A percentile compares a stretch with the other conserved stretches of the same genome.
Conservation (phyloP, 2,113 vertebrate genomes). For the Anser brachyrhynchus region DNA sequence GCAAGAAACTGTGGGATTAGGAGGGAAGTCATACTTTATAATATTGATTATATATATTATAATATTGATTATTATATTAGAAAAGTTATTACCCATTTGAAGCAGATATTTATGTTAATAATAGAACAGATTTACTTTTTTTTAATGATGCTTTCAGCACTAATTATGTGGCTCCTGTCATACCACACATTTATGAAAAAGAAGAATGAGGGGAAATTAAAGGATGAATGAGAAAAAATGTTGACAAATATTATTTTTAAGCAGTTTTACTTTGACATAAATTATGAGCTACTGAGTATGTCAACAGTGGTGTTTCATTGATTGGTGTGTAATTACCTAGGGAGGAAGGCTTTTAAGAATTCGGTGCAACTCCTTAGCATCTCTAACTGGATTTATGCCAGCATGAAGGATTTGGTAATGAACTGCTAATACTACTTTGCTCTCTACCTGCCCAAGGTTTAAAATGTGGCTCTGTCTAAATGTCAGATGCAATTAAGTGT, state of each 20-base stretch:
- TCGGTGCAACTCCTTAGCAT: background rate
- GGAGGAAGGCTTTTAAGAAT: background rate
- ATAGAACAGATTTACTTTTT: background rate
- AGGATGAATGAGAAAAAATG: conserved; percentile 4
- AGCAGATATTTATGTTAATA: background rate
- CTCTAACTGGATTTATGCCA: conserved; percentile 16
- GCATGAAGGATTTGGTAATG: conserved; percentile 40
- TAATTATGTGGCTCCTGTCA: background rate
- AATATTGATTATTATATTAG: background rate
- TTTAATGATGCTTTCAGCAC: background rate
- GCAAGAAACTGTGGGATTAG: background rate
- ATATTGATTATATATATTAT: background rate
- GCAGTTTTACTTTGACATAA: background rate
- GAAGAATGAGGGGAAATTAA: background rate
- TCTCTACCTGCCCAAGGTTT: conserved; percentile 22
- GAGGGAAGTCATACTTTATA: background rate
- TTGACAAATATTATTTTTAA: conserved; percentile 25
- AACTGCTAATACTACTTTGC: background rate
- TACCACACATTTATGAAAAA: background rate
- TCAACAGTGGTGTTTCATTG: background rate
- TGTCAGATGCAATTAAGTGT: conserved; percentile 32
- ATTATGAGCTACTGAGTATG: background rate
- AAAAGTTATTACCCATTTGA: background rate
- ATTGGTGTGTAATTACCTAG: background rate
- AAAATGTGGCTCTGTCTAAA: background rate